These are phyloP conservation scores for Ophioninae sp. DNA, from an alignment of 2,888 invertebrate species.

Conservation along the genomic window DNA sequence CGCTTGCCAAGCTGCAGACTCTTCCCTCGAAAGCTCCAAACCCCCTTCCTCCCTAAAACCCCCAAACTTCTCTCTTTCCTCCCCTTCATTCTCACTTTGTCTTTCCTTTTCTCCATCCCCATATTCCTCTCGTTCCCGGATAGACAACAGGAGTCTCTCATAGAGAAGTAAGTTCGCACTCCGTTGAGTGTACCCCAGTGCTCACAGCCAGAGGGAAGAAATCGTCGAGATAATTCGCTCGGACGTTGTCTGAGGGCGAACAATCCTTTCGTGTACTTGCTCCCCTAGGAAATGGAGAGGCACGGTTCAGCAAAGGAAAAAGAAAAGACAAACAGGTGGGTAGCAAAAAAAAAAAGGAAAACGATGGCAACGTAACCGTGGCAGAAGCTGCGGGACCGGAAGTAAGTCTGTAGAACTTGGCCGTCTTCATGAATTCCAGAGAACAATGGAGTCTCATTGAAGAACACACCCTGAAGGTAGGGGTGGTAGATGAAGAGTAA, in stretches of 20 bases:
- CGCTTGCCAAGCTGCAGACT: constrained; percentile 34
- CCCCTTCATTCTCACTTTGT: not conserved
- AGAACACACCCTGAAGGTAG: constrained; percentile 3
- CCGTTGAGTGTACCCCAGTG: constrained; percentile 33
- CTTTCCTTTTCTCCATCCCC: not conserved
- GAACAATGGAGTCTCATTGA: constrained; percentile 32
- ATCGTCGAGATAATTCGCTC: constrained; percentile 60
- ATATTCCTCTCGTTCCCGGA: not conserved
- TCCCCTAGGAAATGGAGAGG: constrained; percentile 20
- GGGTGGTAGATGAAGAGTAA: constrained; percentile 10
- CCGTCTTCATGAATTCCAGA: constrained; percentile 56
- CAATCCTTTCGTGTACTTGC: constrained; percentile 37
- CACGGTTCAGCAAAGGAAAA: constrained; percentile 21
- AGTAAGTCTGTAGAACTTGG: constrained; percentile 55
- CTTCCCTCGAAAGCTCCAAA: constrained; percentile 33
- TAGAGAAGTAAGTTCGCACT: constrained; percentile 28
- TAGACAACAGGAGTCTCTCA: constrained; percentile 23
- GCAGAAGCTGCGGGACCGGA: constrained; percentile 40
- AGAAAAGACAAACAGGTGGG: not conserved
- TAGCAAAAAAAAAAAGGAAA: not conserved
- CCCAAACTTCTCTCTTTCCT: not conserved
- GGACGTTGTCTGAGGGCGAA: constrained; percentile 57
- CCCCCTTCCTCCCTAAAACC: not conserved
- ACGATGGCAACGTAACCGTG: not conserved
- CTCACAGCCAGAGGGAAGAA: constrained; percentile 42